phyloP scores from a whole-genome alignment of 2,113 vertebrate species.

The Rhegmatorhina hoffmannsi region DNA sequence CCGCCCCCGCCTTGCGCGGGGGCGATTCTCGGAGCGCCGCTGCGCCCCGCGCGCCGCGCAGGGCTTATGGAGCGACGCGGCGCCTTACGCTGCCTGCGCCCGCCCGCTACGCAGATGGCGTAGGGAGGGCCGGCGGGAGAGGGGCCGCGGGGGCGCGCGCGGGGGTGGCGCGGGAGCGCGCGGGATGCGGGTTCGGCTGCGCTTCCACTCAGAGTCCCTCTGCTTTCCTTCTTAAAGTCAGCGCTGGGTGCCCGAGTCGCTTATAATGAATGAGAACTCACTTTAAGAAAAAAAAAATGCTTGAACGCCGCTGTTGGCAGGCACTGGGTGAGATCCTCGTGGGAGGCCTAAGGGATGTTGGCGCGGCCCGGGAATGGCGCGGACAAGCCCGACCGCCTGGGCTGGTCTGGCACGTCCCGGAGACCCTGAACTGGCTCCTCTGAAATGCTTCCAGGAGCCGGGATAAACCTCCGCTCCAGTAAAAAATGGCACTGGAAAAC shows the following conservation, averaged over 20 bases:
- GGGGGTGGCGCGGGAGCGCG: background rate
- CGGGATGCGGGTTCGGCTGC: background rate
- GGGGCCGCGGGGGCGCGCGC: no score
- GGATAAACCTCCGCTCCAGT: accelerated
- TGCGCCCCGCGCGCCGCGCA: no score
- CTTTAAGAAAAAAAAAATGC: background rate
- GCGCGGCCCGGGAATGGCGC: accelerated
- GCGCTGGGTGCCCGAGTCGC: accelerated
- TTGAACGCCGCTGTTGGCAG: background rate
- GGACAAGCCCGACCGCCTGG: accelerated
- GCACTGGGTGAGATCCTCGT: accelerated
- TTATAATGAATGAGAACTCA: background rate
- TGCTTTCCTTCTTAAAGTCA: accelerated
- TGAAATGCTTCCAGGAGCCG: accelerated
- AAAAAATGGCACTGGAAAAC: background rate
- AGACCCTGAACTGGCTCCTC: accelerated
- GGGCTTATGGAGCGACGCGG: no score
- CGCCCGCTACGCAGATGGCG: no score
- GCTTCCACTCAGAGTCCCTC: no score
- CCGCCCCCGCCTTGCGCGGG: no score
- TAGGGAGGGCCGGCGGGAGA: no score
- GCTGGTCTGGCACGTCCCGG: accelerated
- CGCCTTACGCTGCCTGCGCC: no score
- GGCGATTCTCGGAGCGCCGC: no score
- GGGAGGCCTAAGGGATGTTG: background rate